A percentile compares a stretch with the other conserved stretches of the same genome.
Evolutionary conservation across 1,140 invertebrate species (phyloP).

Genomic region (Trinorchestia longiramus): DNA sequence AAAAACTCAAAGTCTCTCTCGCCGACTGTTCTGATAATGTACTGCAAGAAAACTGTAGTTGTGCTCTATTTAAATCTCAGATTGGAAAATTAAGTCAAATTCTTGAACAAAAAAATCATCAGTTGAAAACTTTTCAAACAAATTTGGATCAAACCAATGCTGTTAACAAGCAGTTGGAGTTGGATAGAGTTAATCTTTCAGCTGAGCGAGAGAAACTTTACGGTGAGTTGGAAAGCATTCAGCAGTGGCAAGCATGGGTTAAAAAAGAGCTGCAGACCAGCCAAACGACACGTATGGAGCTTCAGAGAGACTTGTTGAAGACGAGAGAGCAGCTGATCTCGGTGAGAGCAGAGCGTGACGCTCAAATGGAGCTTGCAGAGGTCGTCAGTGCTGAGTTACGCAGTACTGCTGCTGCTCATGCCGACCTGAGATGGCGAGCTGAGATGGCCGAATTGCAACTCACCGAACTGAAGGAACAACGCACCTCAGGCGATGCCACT

Average conservation of each 20-base stretch:
- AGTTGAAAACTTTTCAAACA: background rate
- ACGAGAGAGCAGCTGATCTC: background rate
- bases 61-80: background rate
- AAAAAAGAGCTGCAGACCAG: background rate
- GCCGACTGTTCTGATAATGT: background rate
- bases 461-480: background rate
- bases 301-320: constrained; percentile 3
- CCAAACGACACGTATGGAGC: background rate
- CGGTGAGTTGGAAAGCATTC: background rate
- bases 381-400: background rate
- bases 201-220: constrained; percentile 6
- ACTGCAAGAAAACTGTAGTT: background rate
- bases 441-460: background rate
- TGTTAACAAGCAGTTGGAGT: background rate
- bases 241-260: constrained; percentile 30
- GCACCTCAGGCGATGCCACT: background rate
- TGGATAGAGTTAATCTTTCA: background rate
- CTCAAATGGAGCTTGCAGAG: background rate
- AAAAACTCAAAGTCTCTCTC: background rate
- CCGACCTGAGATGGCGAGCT: background rate
- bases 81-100: background rate
- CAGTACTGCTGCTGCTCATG: background rate
- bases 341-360: background rate
- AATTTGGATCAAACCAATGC: background rate
- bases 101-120: background rate